These are phyloP conservation scores for Neogobius melanostomus DNA, from an alignment of 2,113 vertebrate species.

Conservation along the genomic window DNA sequence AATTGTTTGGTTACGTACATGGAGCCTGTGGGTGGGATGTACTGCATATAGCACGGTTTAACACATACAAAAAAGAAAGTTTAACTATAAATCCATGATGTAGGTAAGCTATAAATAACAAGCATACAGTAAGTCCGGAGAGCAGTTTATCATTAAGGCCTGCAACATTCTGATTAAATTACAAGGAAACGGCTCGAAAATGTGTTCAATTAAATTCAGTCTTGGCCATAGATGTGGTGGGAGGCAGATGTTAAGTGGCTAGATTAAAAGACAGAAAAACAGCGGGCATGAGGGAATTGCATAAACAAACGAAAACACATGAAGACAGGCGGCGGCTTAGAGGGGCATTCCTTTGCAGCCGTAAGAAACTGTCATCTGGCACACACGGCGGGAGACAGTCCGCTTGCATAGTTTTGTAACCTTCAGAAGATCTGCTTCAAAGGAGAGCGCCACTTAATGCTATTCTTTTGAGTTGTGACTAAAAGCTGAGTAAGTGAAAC, in stretches of 20 bases:
- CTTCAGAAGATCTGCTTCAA: slow-evolving; percentile 53
- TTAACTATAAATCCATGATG: background rate
- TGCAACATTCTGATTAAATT: slow-evolving; percentile 50
- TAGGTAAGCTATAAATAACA: background rate
- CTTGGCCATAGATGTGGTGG: slow-evolving; percentile 56
- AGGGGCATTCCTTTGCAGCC: slow-evolving; percentile 33
- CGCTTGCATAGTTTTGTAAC: slow-evolving; percentile 42
- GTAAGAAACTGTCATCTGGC: slow-evolving; percentile 55
- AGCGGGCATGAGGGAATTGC: slow-evolving; percentile 4
- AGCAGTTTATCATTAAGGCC: slow-evolving; percentile 50
- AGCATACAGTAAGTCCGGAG: background rate
- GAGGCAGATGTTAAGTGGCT: slow-evolving; percentile 47
- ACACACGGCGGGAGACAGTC: slow-evolving; percentile 26
- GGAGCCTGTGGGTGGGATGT: background rate
- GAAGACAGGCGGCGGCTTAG: slow-evolving; percentile 11
- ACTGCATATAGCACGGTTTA: background rate
- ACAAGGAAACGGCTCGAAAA: slow-evolving; percentile 50
- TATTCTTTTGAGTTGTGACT: slow-evolving; percentile 19
- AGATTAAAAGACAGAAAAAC: slow-evolving; percentile 1
- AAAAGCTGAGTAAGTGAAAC: background rate
- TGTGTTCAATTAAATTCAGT: slow-evolving; percentile 33
- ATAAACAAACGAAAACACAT: slow-evolving; percentile 21
- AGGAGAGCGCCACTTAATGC: slow-evolving; percentile 12
- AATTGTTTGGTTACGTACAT: slow-evolving; percentile 5
- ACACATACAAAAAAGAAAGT: background rate